Evolutionary conservation across 2,113 vertebrate species (phyloP).

Genomic region (Laticauda colubrina): DNA sequence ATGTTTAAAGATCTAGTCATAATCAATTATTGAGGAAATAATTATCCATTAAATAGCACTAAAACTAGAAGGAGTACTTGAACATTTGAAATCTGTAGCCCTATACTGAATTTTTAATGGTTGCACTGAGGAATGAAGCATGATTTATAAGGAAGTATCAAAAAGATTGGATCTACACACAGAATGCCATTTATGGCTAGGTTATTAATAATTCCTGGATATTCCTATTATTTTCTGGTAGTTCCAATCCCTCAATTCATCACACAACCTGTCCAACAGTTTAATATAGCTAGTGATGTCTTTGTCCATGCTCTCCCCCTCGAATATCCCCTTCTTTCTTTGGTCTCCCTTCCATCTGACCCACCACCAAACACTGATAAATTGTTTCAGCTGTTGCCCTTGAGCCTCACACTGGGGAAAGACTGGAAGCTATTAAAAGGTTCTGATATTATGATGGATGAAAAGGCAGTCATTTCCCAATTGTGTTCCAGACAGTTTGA

Average conservation of each 20-base stretch:
- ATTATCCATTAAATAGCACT: conserved; percentile 14
- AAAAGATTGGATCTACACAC: neutral
- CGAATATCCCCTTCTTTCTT: neutral
- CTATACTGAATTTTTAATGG: neutral
- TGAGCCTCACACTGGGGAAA: neutral
- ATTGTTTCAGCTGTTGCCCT: neutral
- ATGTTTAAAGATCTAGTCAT: conserved; percentile 11
- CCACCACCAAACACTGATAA: neutral
- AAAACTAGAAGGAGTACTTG: neutral
- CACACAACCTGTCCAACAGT: neutral
- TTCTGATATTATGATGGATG: neutral
- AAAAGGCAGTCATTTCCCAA: neutral
- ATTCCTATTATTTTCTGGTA: neutral
- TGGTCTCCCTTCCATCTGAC: neutral
- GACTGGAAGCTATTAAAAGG: neutral
- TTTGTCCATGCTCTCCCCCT: neutral
- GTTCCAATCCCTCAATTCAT: neutral
- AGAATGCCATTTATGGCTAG: neutral
- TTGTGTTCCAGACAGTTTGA: neutral
- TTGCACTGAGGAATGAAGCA: neutral
- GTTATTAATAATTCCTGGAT: neutral
- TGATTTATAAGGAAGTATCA: neutral
- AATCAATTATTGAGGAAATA: conserved; percentile 7
- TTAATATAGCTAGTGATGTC: neutral
- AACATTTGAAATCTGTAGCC: neutral